Conservation (phyloP, 2,113 vertebrate genomes). For the Halcyon senegalensis region DNA sequence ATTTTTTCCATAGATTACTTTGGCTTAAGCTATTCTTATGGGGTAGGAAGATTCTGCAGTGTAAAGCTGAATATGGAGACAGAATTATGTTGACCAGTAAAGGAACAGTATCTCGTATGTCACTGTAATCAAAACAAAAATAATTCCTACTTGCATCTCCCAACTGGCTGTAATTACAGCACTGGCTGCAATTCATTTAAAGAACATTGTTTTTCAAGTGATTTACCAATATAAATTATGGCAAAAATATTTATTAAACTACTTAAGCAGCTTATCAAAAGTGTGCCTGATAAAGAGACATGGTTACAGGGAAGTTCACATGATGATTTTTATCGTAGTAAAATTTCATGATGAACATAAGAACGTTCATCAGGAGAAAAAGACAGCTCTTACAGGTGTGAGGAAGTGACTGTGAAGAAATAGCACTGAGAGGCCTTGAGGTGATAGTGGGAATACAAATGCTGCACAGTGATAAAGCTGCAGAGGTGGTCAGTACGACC, state of each 20-base stretch:
- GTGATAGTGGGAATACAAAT: not conserved
- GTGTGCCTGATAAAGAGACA: constrained; percentile 2
- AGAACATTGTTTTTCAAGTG: constrained; percentile 49
- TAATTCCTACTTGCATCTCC: constrained; percentile 32
- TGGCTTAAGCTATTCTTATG: not conserved
- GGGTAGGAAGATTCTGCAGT: not conserved
- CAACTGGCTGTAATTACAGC: not conserved
- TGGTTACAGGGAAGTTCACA: constrained; percentile 7
- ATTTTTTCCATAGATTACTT: not conserved
- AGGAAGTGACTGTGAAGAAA: not conserved
- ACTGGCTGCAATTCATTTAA: constrained; percentile 33
- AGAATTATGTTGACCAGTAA: constrained; percentile 44
- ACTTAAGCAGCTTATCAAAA: constrained; percentile 51
- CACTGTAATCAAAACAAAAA: constrained; percentile 58
- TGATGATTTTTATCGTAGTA: not conserved
- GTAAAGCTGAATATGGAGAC: constrained; percentile 21
- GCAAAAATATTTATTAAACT: constrained; percentile 12
- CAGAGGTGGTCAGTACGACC: not conserved
- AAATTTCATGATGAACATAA: not conserved
- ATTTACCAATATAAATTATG: constrained; percentile 65
- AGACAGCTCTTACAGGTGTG: not conserved
- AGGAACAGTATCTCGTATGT: not conserved
- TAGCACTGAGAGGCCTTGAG: not conserved
- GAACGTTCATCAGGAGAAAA: not conserved
- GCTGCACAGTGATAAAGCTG: not conserved